phyloP scores from a whole-genome alignment of 2,113 vertebrate genomes.

The Nesogale talazaci region DNA sequence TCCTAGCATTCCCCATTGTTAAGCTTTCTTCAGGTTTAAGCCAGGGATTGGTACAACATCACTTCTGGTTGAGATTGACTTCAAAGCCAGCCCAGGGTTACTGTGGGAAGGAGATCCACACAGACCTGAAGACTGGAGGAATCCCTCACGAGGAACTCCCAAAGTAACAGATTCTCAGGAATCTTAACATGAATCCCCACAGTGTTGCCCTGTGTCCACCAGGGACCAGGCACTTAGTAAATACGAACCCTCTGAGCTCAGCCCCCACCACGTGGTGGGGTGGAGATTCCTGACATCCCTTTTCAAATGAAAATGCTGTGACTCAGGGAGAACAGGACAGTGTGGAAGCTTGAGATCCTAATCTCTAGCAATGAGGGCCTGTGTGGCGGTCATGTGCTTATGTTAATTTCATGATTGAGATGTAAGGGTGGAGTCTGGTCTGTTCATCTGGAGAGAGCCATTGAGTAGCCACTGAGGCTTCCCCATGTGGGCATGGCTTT shows the following conservation, averaged over 20 bases:
- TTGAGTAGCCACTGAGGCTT: too few relatives aligned
- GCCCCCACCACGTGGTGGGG: neutral
- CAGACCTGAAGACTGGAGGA: neutral
- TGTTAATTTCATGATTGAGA: too few relatives aligned
- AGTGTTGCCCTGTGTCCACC: neutral
- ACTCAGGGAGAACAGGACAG: neutral
- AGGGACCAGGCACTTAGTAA: neutral
- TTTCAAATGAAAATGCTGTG: neutral
- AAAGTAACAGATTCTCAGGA: neutral
- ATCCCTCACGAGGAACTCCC: neutral
- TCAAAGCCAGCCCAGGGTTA: neutral
- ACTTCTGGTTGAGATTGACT: neutral
- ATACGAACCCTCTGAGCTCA: neutral
- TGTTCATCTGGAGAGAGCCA: too few relatives aligned
- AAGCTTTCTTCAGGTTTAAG: neutral
- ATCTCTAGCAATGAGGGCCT: neutral
- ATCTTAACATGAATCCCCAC: neutral
- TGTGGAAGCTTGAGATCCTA: neutral
- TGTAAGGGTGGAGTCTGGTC: too few relatives aligned
- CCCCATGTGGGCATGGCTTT: too few relatives aligned
- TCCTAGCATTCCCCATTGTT: neutral
- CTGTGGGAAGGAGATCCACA: neutral
- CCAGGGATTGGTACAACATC: neutral
- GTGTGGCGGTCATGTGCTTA: too few relatives aligned
- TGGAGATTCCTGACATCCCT: neutral